Evolutionary conservation across 2,113 vertebrate species (phyloP), one percentile per base, ranked within the genome.

Genomic region (Anas platyrhynchos): DNA sequence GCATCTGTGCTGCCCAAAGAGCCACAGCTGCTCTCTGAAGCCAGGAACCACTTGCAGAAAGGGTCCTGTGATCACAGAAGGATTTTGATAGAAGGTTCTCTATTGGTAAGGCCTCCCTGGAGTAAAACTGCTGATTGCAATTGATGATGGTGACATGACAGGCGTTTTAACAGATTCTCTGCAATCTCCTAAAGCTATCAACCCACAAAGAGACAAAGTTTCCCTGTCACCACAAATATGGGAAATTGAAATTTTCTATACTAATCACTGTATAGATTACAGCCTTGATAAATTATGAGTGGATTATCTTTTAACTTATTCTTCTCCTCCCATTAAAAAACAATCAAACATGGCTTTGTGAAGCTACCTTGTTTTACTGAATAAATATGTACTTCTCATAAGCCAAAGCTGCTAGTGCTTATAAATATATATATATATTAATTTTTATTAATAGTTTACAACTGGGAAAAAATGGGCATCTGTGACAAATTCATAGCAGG

Each of bases 11-110:
- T 11, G 23, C n/a, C 55, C 55, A 7, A 44, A 34, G 7, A 48
- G 36, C 52, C 16, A 4, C 22, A 2, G 17, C 31, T 55, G 36
- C 23, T 44, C 32, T 34, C 34, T 0, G 0, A 44, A 72, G 25
- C 52, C 26, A 27, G 27, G 46, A 76, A 8, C 34, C 0, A 0
- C 25, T 68, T 1, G 1, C 46, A 34, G 71, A 27, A 62, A 34
- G 44, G 61, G 11, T 83, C 72, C 31, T 7, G 34, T 11, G 16
- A 56, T 46, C 56, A 14, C 8, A 3, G 52, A 5, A 48, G 62
- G 48, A 7, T 41, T 84, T 34, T 26, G 21, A 16, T 27, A 41
- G 58, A 86, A 62, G 4, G 38, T 3, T 69, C 31, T 22, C 50
- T 27, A 36, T 29, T 13, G 72, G 21, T 20, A 48, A 89, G 26